phyloP scores from a whole-genome alignment of 2,797 vertebrate genomes.

The Urosaurus nigricauda region DNA sequence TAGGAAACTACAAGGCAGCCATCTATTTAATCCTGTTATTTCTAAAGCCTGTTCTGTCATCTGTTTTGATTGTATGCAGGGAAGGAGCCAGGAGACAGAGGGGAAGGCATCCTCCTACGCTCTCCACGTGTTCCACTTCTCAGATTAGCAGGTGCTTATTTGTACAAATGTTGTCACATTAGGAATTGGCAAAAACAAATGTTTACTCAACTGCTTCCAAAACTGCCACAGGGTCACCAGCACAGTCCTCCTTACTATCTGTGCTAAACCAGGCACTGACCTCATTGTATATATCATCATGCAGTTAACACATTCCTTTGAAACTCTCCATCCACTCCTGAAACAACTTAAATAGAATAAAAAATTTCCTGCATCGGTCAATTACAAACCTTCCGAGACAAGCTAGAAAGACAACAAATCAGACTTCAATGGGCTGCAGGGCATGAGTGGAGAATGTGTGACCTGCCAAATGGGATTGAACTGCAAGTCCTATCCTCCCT shows the following conservation, averaged over 20 bases:
- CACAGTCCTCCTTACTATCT: neutral
- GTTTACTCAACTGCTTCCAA: neutral
- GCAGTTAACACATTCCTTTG: neutral
- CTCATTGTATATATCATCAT: neutral
- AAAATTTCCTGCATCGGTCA: neutral
- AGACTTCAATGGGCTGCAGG: neutral
- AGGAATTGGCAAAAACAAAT: neutral
- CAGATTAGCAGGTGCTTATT: slow-evolving; percentile 38
- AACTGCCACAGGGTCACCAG: neutral
- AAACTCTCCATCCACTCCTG: neutral
- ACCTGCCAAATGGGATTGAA: no score
- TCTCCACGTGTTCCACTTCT: slow-evolving; percentile 34
- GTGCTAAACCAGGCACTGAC: neutral
- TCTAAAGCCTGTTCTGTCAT: slow-evolving; percentile 55
- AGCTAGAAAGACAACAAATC: neutral
- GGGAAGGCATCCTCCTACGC: slow-evolving; percentile 34
- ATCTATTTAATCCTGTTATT: slow-evolving; percentile 62
- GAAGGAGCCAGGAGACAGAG: neutral
- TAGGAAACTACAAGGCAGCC: slow-evolving; percentile 61
- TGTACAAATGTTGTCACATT: neutral
- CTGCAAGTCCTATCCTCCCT: no score
- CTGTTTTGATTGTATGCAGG: slow-evolving; percentile 42
- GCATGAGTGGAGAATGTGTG: neutral
- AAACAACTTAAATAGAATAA: fast-evolving
- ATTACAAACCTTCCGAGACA: neutral